Evolutionary conservation across 64 coral and sea anemone genomes (phyloP).

Genomic region (Porites lutea): DNA sequence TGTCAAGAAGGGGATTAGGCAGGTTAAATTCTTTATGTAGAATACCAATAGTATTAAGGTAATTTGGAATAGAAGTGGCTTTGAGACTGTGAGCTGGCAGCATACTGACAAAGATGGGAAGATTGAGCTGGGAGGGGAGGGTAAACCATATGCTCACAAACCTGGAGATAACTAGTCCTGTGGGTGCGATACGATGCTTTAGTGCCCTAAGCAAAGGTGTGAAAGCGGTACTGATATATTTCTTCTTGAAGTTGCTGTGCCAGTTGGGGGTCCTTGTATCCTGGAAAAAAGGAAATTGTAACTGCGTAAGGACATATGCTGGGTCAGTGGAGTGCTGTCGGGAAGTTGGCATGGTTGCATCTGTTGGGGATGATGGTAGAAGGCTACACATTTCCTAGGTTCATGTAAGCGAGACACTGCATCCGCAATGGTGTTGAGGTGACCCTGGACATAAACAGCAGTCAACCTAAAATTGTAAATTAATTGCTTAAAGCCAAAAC

Average conservation of each 20-base stretch:
- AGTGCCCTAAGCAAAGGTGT: slow-evolving; percentile 9
- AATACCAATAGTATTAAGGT: not conserved
- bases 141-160: not conserved
- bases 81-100: slow-evolving; percentile 29
- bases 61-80: not conserved
- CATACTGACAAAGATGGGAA: slow-evolving; percentile 25
- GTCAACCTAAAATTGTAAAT: slow-evolving; percentile 33
- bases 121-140: not conserved
- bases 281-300: not conserved
- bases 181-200: not conserved
- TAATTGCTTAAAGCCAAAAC: not conserved
- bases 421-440: too few relatives aligned
- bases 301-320: too few relatives aligned
- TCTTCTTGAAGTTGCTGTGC: too few relatives aligned
- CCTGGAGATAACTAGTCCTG: not conserved
- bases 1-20: not conserved
- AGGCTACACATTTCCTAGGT: not conserved
- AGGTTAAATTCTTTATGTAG: too few relatives aligned
- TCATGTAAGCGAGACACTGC: not conserved
- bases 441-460: not conserved
- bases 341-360: not conserved
- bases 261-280: not conserved
- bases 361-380: too few relatives aligned
- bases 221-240: not conserved
- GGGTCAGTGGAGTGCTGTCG: too few relatives aligned